A percentile compares a stretch with the other conserved stretches of the same genome.
These are phyloP conservation scores for Orthonyx spaldingii DNA, from an alignment of 2,113 vertebrate species.

Conservation along the genomic window DNA sequence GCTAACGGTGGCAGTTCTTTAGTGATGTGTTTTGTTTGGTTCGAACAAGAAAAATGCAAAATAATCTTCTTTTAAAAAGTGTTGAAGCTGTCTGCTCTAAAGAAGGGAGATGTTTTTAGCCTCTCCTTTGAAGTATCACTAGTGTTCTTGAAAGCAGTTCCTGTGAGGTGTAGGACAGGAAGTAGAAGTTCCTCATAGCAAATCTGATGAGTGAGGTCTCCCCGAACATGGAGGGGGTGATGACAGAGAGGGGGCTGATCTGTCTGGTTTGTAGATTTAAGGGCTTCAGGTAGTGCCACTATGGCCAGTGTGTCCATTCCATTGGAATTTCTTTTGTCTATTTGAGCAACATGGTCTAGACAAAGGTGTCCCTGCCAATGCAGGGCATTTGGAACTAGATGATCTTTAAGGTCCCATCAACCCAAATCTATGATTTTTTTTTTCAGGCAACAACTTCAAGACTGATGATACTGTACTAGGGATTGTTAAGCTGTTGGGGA, in stretches of 20 bases:
- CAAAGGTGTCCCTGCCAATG: background rate
- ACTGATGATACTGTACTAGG: background rate
- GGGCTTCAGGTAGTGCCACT: background rate
- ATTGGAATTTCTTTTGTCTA: background rate
- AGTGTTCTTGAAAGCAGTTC: background rate
- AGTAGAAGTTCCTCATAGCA: background rate
- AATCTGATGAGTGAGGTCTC: background rate
- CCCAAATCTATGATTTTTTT: background rate
- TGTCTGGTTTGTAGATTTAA: background rate
- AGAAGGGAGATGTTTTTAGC: background rate
- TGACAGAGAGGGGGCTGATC: background rate
- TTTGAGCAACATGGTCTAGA: background rate
- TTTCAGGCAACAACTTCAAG: background rate
- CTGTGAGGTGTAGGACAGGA: background rate
- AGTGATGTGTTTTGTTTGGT: background rate
- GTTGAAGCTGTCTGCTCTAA: background rate
- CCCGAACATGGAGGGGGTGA: background rate
- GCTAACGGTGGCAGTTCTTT: background rate
- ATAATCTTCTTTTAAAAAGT: background rate
- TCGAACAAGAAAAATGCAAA: background rate
- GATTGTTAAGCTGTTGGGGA: background rate
- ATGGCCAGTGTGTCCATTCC: fast-evolving
- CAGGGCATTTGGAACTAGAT: background rate
- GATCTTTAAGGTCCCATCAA: background rate
- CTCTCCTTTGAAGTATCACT: background rate